phyloP scores from a whole-genome alignment of 2,113 vertebrate genomes.

The Microcebus murinus region DNA sequence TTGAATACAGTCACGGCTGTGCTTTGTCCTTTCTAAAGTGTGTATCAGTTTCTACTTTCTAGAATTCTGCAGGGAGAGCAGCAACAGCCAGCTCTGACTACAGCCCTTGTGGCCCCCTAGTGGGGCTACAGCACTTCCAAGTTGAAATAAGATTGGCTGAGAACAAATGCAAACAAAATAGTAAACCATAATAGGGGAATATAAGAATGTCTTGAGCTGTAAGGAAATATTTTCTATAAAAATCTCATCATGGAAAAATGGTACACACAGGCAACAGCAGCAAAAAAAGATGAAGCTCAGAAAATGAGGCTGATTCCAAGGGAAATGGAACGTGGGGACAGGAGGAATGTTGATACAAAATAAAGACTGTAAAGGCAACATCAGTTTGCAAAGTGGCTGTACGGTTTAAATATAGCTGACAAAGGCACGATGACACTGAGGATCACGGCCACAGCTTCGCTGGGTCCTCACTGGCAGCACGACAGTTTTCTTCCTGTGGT shows the following conservation, averaged over 20 bases:
- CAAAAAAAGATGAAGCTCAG: neutral
- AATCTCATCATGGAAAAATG: neutral
- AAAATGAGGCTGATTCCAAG: neutral
- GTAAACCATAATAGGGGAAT: neutral
- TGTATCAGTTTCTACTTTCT: constrained; percentile 22
- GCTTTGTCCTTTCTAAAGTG: neutral
- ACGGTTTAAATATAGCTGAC: neutral
- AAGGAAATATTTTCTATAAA: constrained; percentile 3
- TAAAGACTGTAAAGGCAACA: neutral
- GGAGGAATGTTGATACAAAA: neutral
- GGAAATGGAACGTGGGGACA: neutral
- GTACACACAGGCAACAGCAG: neutral
- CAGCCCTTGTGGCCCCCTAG: constrained; percentile 72
- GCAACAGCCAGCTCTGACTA: neutral
- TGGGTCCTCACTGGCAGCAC: neutral
- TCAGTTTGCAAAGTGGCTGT: neutral
- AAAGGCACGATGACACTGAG: neutral
- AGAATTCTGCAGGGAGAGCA: constrained; percentile 8
- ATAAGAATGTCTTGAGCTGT: neutral
- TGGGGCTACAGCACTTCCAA: constrained; percentile 52
- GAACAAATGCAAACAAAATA: constrained; percentile 42
- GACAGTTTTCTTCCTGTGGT: neutral
- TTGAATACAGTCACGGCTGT: rapidly evolving
- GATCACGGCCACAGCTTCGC: neutral
- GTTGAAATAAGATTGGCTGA: neutral